phyloP scores from a whole-genome alignment of 2,113 vertebrate genomes.

The Cyprinodon tularosa region DNA sequence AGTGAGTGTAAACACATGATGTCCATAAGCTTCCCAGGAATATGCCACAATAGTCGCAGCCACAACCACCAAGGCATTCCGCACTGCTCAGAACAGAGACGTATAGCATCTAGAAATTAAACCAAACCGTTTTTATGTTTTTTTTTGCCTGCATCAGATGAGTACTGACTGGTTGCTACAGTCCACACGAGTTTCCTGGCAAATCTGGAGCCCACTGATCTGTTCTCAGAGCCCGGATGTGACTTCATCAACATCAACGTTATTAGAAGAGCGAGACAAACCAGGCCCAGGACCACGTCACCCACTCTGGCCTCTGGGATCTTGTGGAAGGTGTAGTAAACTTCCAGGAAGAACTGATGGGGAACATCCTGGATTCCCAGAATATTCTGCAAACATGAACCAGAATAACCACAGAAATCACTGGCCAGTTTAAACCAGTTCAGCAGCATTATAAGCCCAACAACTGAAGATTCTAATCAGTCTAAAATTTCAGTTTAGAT shows the following conservation, averaged over 20 bases:
- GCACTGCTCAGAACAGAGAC: constrained; percentile 70
- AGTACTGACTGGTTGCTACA: constrained; percentile 84
- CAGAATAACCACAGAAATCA: neutral
- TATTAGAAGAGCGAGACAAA: constrained; percentile 81
- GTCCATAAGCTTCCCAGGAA: constrained; percentile 82
- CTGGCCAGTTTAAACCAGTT: neutral
- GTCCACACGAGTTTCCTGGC: constrained; percentile 83
- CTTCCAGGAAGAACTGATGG: constrained; percentile 87
- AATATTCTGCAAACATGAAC: constrained; percentile 83
- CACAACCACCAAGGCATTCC: constrained; percentile 90
- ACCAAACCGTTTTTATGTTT: neutral
- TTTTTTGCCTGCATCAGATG: neutral
- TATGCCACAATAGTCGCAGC: constrained; percentile 86
- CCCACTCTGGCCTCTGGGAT: constrained; percentile 85
- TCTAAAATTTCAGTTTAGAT: neutral
- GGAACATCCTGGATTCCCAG: constrained; percentile 87
- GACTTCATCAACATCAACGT: constrained; percentile 83
- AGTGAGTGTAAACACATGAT: constrained; percentile 85
- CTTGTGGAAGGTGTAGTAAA: constrained; percentile 86
- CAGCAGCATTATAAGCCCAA: neutral
- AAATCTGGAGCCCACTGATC: constrained; percentile 44
- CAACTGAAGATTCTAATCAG: neutral
- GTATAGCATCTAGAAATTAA: neutral
- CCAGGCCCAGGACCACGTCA: constrained; percentile 85
- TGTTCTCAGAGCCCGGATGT: constrained; percentile 37